These are phyloP conservation scores for Homalodisca vitripennis DNA, from an alignment of 1,140 invertebrate species.

Conservation along the genomic window DNA sequence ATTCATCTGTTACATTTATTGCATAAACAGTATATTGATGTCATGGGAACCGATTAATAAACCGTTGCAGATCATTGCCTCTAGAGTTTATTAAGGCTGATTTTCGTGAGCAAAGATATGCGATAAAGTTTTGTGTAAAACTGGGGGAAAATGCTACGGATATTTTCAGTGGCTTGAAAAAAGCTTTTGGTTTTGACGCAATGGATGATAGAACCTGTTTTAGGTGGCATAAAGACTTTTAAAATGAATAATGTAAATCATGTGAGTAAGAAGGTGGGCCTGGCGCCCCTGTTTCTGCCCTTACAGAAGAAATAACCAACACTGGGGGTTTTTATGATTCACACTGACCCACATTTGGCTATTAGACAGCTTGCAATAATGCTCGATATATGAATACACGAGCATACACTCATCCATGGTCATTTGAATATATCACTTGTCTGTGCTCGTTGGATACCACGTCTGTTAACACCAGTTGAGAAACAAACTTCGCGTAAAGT, in stretches of 20 bases:
- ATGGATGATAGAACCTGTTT: conserved; percentile 22
- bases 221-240: conserved; percentile 16
- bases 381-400: conserved; percentile 2
- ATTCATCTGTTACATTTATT: conserved; percentile 2
- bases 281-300: conserved; percentile 8
- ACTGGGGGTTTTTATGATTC: conserved; percentile 11
- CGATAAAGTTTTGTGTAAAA: conserved; percentile 34
- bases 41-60: neutral
- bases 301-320: conserved; percentile 3
- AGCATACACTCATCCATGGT: neutral
- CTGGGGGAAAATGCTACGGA: conserved; percentile 26
- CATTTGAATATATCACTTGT: neutral
- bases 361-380: conserved; percentile 4
- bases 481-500: conserved; percentile 5
- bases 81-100: conserved; percentile 20
- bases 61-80: neutral
- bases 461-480: conserved; percentile 4
- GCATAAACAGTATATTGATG: conserved; percentile 3
- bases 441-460: conserved; percentile 6
- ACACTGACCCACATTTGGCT: conserved; percentile 2
- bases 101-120: conserved; percentile 28
- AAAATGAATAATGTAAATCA: conserved; percentile 20
- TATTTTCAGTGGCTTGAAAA: conserved; percentile 23
- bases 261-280: conserved; percentile 9
- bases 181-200: conserved; percentile 26